Evolutionary conservation across 2,888 invertebrate species (phyloP), one percentile per base, ranked within the genome.

Genomic region (Eupithecia insigniata): DNA sequence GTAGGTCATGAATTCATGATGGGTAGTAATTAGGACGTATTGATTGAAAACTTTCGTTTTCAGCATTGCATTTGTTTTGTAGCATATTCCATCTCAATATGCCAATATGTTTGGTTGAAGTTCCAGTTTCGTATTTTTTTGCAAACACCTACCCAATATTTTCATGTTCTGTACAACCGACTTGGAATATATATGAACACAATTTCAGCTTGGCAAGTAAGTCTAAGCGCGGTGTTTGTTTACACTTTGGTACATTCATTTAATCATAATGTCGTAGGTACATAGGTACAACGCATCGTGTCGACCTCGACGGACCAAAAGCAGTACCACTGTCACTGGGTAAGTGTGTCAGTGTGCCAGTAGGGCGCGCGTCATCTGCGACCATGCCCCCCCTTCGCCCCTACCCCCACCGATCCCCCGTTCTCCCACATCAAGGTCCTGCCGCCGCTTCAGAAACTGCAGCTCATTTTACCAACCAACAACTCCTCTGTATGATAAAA

Each of bases 291-390:
- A 92, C 90, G 90, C 89, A 89, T 90, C 85, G 85, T 80, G 83
- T 77, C 87, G 93, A 90, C 93, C 93, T 93, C 93, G 93, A 73
- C 92, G 88, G 82, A 91, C 92, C 91, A 91, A 93, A 93, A 93
- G 92, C 90, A 93, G 93, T 93, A 90, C 92, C 94, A 94, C 92
- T 93, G 94, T 93, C 94, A 94, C 87, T 93, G 84, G 94, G 94
- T 93, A 93, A 94, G 91, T 94, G 92, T 92, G 94, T 92, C 92
- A 94, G 92, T 94, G 88, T 88, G 94, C 88, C 92, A 94, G 92
- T 94, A 85, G 94, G 94, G 85, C 94, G 92, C 92, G 93, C 93
- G 93, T 93, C 93, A 93, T 90, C 90, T 85, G 87, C 89, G 92
- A 85, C 92, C 93, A 84, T 91, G 92, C 86, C 86, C 84, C 78